These are phyloP conservation scores for Agrotis puta DNA, from an alignment of 2,888 invertebrate genomes.

Conservation along the genomic window DNA sequence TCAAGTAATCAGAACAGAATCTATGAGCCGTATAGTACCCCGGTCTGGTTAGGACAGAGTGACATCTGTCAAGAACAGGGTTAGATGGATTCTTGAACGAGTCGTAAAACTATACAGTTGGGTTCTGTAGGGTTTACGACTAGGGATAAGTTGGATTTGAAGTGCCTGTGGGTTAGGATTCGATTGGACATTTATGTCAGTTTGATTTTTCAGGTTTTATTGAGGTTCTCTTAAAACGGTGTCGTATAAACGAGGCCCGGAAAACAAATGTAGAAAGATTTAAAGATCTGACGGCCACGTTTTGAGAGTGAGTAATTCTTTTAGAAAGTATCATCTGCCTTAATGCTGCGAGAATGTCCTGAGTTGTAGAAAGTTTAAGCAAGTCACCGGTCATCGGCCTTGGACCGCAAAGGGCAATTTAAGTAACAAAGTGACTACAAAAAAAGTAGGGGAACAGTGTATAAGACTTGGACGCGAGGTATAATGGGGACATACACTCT, in stretches of 20 bases:
- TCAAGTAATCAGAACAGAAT: constrained; percentile 17
- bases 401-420: too few species aligned
- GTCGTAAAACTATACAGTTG: constrained; percentile 31
- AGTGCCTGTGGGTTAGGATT: neutral
- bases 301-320: too few species aligned
- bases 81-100: constrained; percentile 28
- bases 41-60: constrained; percentile 15
- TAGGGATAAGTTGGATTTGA: constrained; percentile 25
- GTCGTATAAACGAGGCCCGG: neutral
- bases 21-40: constrained; percentile 10
- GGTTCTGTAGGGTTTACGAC: constrained; percentile 35
- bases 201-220: constrained; percentile 23
- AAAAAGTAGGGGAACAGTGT: too few species aligned
- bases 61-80: constrained; percentile 36
- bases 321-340: too few species aligned
- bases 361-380: too few species aligned
- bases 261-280: too few species aligned
- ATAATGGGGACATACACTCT: too few species aligned
- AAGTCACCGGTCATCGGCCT: too few species aligned
- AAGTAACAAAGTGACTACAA: too few species aligned
- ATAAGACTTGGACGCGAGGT: too few species aligned
- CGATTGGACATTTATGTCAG: constrained; percentile 13
- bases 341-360: too few species aligned
- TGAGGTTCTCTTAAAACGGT: neutral
- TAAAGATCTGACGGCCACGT: neutral